Percentiles rank a stretch among this genome's conserved stretches.
These are phyloP conservation scores for Callyntrura guangdongensis DNA, from an alignment of 2,888 invertebrate genomes.

Conservation along the genomic window DNA sequence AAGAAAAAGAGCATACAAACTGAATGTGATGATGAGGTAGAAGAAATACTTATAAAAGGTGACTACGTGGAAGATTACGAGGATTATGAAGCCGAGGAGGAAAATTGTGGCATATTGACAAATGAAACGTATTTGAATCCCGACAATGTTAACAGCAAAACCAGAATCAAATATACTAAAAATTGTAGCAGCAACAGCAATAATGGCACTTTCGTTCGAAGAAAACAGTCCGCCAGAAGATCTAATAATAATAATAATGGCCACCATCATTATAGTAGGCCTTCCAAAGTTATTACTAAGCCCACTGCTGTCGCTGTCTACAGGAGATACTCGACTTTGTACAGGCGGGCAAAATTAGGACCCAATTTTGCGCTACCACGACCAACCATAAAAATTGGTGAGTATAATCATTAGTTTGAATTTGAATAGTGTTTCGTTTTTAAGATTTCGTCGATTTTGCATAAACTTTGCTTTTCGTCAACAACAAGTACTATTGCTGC, in stretches of 20 bases:
- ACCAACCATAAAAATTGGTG: constrained; percentile 82
- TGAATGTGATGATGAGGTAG: constrained; percentile 54
- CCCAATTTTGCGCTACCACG: constrained; percentile 83
- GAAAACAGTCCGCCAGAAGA: constrained; percentile 72
- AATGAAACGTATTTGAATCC: constrained; percentile 21
- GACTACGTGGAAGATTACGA: constrained; percentile 15
- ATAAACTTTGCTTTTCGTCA: not conserved
- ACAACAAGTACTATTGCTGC: not conserved
- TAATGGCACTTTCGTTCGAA: constrained; percentile 53
- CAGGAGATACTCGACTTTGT: constrained; percentile 82
- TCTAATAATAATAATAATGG: constrained; percentile 50
- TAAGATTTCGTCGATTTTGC: too few relatives aligned
- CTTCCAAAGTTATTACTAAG: constrained; percentile 80
- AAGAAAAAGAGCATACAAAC: constrained; percentile 58
- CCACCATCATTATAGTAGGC: constrained; percentile 55
- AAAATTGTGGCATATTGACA: not conserved
- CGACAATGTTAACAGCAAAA: constrained; percentile 16
- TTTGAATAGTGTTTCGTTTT: not conserved
- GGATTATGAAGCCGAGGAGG: constrained; percentile 42
- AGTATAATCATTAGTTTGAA: constrained; percentile 65
- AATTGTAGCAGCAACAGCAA: constrained; percentile 25
- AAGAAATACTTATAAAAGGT: constrained; percentile 38
- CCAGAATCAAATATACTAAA: constrained; percentile 12
- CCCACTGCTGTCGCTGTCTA: constrained; percentile 80
- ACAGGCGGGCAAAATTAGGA: constrained; percentile 82